phyloP scores from a whole-genome alignment of 2,797 vertebrate species.

The Pyrrhura leucotis region DNA sequence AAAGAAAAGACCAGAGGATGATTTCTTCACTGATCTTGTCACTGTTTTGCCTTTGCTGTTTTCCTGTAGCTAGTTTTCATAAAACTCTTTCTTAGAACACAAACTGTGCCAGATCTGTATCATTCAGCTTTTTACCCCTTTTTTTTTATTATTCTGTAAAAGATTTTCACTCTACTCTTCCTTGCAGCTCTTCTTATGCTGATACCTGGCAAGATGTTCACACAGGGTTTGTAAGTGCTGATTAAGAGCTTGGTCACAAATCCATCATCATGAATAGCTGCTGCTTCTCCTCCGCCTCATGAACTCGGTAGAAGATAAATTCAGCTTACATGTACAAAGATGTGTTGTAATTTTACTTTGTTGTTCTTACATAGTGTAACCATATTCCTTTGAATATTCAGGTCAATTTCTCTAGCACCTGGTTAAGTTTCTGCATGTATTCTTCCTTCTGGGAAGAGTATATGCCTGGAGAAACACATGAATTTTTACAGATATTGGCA shows the following conservation, averaged over 20 bases:
- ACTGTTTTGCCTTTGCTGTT: background rate
- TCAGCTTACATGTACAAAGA: background rate
- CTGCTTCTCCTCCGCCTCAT: background rate
- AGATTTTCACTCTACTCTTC: background rate
- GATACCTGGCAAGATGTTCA: background rate
- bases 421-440: background rate
- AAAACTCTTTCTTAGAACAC: background rate
- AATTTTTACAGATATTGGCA: background rate
- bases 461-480: background rate
- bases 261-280: background rate
- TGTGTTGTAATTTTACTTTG: background rate
- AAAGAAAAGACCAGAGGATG: background rate
- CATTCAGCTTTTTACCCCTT: background rate
- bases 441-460: background rate
- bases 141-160: background rate
- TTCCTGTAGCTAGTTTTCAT: background rate
- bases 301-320: background rate
- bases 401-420: background rate
- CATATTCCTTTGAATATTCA: background rate
- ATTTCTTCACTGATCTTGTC: background rate
- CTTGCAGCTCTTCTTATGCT: background rate
- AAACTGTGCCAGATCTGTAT: background rate
- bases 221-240: background rate
- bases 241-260: background rate
- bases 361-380: background rate